A percentile compares a stretch with the other conserved stretches of the same genome.
Conservation (phyloP, 2,113 vertebrate genomes). For the Bettongia penicillata region DNA sequence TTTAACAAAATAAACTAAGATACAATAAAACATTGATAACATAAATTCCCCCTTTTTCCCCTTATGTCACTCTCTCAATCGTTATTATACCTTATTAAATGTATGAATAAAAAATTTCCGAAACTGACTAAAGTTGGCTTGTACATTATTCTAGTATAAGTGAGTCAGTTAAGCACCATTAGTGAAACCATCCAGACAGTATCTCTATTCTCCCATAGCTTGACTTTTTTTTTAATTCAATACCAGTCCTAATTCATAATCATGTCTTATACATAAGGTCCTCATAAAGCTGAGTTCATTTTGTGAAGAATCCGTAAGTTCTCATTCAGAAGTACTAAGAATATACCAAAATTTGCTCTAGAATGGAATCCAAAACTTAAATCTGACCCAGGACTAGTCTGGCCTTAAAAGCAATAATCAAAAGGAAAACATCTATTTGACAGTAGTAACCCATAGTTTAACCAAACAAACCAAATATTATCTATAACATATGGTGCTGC, state of each 20-base stretch:
- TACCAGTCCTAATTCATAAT: neutral
- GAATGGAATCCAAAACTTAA: neutral
- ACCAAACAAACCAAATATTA: neutral
- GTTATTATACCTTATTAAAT: neutral
- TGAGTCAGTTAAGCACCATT: neutral
- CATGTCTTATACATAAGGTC: neutral
- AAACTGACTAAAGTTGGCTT: neutral
- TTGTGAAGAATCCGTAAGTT: neutral
- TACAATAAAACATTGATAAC: neutral
- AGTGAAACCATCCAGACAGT: neutral
- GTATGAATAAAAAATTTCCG: neutral
- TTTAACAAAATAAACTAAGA: neutral
- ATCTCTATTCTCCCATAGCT: neutral
- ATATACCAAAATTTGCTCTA: neutral
- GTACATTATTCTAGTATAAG: neutral
- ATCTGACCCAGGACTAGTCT: neutral
- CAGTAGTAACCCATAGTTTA: neutral
- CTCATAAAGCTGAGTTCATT: neutral
- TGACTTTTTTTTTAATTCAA: neutral
- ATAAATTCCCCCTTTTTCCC: neutral
- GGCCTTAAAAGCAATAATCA: neutral
- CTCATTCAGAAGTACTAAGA: neutral
- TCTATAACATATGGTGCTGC: neutral
- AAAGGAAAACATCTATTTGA: neutral
- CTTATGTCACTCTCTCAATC: neutral